Evolutionary conservation across 2,797 vertebrate genomes (phyloP).

Genomic region (Sardinella longiceps): DNA sequence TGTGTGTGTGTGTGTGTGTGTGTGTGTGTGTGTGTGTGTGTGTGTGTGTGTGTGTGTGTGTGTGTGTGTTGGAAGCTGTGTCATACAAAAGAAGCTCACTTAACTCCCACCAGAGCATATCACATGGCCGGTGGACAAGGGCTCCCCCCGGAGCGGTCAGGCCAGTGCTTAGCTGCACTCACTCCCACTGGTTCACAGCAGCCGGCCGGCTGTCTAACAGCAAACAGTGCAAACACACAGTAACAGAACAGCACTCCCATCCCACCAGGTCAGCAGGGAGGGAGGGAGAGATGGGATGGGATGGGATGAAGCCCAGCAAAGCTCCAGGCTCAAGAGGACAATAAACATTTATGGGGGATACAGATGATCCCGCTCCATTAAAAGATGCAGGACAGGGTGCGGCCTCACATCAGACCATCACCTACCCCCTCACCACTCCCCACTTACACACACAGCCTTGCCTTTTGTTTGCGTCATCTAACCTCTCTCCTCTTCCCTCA

Average conservation of each 20-base stretch:
- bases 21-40: background rate
- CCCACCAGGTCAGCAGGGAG: background rate
- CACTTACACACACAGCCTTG: background rate
- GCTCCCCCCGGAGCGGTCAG: background rate
- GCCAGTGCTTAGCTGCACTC: too few species aligned
- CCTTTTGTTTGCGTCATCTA: background rate
- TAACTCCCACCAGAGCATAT: background rate
- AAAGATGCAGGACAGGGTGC: background rate
- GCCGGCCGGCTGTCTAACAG: background rate
- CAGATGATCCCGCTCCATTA: background rate
- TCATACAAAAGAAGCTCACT: background rate
- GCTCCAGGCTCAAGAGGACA: background rate
- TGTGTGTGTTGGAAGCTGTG: background rate
- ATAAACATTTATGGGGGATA: background rate
- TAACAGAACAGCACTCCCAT: too few species aligned
- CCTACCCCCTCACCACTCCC: background rate
- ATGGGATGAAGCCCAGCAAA: background rate
- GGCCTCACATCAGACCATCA: background rate
- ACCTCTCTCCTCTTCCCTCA: background rate
- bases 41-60: background rate
- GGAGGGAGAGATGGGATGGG: too few species aligned
- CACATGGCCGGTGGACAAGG: background rate
- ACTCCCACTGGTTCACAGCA: background rate
- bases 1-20: background rate
- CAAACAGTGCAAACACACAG: too few species aligned